Evolutionary conservation across 2,888 invertebrate species (phyloP), one percentile per base, ranked within the genome.

Genomic region (Meta bourneti): DNA sequence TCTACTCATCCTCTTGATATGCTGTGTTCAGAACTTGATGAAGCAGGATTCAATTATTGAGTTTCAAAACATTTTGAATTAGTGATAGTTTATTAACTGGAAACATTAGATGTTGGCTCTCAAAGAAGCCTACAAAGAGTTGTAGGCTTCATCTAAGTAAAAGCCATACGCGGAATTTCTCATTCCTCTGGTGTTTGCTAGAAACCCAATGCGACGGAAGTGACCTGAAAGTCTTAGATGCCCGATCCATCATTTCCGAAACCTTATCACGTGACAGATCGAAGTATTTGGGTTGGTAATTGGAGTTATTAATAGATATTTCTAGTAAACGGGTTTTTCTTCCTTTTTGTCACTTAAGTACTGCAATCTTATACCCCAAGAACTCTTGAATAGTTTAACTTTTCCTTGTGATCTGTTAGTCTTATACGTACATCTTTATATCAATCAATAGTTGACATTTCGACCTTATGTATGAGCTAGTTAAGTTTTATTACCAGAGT

Each of bases 241-340:
- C 49, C 16, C 72, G 49, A 88, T 88, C 88, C 51, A 88, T 88
- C 88, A 88, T 75, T 69, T 69, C 54, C 48, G 81, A 61, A 88
- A 88, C 88, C 81, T 16, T n/a, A 88, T 51, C 81, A 69, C 61
- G 19, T 88, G 88, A 88, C 88, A 88, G 88, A 88, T 88, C 88
- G 88, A 88, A 88, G 80, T 88, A 88, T 88, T 81, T 88, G 88
- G 72, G 81, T 34, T 72, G 75, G 69, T 88, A 88, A 88, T 88
- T 80, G 54, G 81, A 48, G 88, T 49, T 80, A 88, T 81, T 88
- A 88, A 88, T 88, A 80, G 49, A 80, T 81, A 80, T 88, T 81
- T 19, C 54, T 54, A 6, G 61, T 61, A 61, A 61, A 34, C 34
- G 61, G 61, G 61, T 16, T 16, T 61, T 61, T 16, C 16, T 61